A percentile compares a stretch with the other conserved stretches of the same genome.
These are phyloP conservation scores for Lynx canadensis DNA, from an alignment of 2,113 vertebrate species.

Conservation along the genomic window DNA sequence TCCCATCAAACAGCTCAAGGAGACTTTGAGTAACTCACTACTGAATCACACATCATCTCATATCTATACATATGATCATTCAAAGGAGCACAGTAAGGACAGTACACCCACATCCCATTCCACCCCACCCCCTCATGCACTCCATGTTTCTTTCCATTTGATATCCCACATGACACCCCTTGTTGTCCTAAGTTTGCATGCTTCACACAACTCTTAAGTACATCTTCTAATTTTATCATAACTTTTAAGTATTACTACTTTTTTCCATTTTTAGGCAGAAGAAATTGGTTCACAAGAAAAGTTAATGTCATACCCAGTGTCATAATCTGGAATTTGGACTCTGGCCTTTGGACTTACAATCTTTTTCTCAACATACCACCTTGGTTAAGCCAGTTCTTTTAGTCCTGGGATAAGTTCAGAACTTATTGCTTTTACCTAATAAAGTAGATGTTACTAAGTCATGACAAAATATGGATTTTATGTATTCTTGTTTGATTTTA, in stretches of 20 bases:
- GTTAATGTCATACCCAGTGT: neutral
- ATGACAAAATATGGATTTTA: neutral
- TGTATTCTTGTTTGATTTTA: neutral
- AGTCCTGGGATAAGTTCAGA: neutral
- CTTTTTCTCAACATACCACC: neutral
- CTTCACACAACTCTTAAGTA: neutral
- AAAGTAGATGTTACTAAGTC: neutral
- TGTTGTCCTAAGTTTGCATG: neutral
- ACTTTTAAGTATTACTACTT: neutral
- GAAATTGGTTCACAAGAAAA: neutral
- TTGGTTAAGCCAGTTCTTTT: neutral
- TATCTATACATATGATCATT: neutral
- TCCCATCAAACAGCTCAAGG: slow-evolving; percentile 21
- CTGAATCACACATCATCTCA: neutral
- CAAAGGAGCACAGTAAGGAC: neutral
- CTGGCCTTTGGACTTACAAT: neutral
- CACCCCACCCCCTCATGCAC: fast-evolving
- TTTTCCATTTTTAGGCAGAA: neutral
- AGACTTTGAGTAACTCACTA: neutral
- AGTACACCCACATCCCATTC: fast-evolving
- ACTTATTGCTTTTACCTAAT: neutral
- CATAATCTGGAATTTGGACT: neutral
- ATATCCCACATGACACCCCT: neutral
- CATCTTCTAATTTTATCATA: neutral
- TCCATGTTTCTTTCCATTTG: neutral